Base-by-base conservation (phyloP, 2,113 vertebrate genomes). In the Rhinichthys klamathensis region DNA sequence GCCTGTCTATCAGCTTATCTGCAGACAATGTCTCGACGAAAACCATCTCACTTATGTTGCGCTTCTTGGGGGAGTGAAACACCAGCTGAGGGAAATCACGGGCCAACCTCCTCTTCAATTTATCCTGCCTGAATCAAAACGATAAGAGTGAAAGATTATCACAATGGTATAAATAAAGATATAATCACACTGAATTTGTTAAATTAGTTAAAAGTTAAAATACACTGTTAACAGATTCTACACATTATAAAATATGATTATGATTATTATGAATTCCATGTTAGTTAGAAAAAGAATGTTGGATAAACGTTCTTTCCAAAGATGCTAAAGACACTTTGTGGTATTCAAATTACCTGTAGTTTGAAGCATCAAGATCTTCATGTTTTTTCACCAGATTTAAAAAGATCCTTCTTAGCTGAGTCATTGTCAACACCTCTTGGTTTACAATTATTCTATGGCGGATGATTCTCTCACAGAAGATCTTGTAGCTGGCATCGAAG, bases 21-120 rank as follows among this genome's bases (percentile, higher is more conserved):
- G 84, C 79, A 58, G 84, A 83, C n/a, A 88, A 23, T 83, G 80
- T 85, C 32, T 85, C 60, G 76, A 88, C 83, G 75, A 82, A 85
- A 85, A 84, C 4, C 60, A 88, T 3, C 21, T 88, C 60, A 82
- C 60, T n/a, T 23, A 85, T 85, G 78, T 78, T 88, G 35, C 46
- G 18, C 54, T 84, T 87, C 23, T 44, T 38, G 51, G 83, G 58
- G 6, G 69, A 80, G 82, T 82, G 41, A 85, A 87, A 87, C 44
- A 49, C 58, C 76, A 85, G 77, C 41, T 69, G 82, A 25, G 61
- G 61, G 25, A 65, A 65, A 65, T 65, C 61, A 65, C 4, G 61
- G n/a, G 8, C 4, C 25, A 30, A 13, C 25, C 61, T 65, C 61
- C 61, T 65, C 61, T 65, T 65, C 25, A 65, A 15, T 16, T 65